Conservation (phyloP, 2,888 invertebrate genomes). For the Vanessa cardui region DNA sequence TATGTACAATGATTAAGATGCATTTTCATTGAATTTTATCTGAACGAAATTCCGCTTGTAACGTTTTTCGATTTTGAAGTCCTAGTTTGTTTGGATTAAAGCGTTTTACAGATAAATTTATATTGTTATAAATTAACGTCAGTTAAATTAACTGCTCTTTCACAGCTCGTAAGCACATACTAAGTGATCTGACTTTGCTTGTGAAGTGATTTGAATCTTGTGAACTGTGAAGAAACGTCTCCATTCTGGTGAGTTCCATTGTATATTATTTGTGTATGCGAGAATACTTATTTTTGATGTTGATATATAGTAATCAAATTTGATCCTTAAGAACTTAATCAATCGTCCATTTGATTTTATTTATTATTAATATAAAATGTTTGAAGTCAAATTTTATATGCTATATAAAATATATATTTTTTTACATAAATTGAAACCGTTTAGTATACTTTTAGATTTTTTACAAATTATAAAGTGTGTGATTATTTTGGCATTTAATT, state of each 20-base stretch:
- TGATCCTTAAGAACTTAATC: too few relatives aligned
- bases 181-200: conserved; percentile 28
- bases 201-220: conserved; percentile 38
- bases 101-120: neutral
- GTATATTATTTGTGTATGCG: neutral
- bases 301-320: too few relatives aligned
- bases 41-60: too few relatives aligned
- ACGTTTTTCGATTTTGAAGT: too few relatives aligned
- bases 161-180: conserved; percentile 34
- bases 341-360: too few relatives aligned
- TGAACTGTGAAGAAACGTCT: conserved; percentile 33
- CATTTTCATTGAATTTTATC: neutral
- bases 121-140: neutral
- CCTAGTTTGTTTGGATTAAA: neutral
- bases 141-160: conserved; percentile 3
- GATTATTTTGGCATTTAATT: too few relatives aligned
- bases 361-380: too few relatives aligned
- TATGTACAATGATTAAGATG: neutral
- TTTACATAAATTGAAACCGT: too few relatives aligned
- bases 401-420: too few relatives aligned
- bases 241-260: conserved; percentile 25
- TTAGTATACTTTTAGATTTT: too few relatives aligned
- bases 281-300: neutral
- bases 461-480: too few relatives aligned
- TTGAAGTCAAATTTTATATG: too few relatives aligned